These are phyloP conservation scores for Etheostoma perlongum DNA, from an alignment of 2,797 vertebrate genomes.

Conservation along the genomic window DNA sequence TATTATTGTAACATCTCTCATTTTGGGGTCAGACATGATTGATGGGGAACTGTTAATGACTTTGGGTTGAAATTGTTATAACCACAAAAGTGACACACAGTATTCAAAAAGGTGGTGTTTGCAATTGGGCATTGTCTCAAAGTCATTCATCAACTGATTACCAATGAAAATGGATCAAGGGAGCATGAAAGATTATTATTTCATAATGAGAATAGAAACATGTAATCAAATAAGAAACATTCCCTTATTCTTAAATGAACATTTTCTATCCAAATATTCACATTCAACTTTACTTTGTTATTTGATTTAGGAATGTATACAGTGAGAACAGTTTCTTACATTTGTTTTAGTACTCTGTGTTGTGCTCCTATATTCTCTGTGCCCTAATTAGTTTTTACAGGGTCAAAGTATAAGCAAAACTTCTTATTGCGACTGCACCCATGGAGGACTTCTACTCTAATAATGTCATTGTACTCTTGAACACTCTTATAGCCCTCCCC, in stretches of 20 bases:
- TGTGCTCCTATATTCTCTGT: background rate
- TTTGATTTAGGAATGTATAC: background rate
- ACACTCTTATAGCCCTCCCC: constrained; percentile 12
- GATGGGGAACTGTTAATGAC: constrained; percentile 75
- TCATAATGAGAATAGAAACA: background rate
- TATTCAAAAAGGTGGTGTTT: constrained; percentile 52
- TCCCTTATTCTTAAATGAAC: background rate
- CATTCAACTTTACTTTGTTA: background rate
- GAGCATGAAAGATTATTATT: background rate
- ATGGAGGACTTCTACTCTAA: constrained; percentile 4
- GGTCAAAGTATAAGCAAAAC: background rate
- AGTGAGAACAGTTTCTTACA: background rate
- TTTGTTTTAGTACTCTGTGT: background rate
- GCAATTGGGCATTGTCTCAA: constrained; percentile 41
- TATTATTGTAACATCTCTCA: constrained; percentile 76
- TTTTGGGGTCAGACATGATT: constrained; percentile 68
- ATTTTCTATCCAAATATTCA: background rate
- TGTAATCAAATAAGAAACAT: background rate
- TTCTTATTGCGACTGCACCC: background rate
- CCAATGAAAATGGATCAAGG: background rate
- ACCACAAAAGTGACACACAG: constrained; percentile 39
- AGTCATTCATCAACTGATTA: constrained; percentile 50
- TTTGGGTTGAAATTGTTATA: constrained; percentile 64
- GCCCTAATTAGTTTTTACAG: background rate
- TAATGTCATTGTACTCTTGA: constrained; percentile 29